These are phyloP conservation scores for Cydia pomonella DNA, from an alignment of 1,140 invertebrate genomes.

Conservation along the genomic window DNA sequence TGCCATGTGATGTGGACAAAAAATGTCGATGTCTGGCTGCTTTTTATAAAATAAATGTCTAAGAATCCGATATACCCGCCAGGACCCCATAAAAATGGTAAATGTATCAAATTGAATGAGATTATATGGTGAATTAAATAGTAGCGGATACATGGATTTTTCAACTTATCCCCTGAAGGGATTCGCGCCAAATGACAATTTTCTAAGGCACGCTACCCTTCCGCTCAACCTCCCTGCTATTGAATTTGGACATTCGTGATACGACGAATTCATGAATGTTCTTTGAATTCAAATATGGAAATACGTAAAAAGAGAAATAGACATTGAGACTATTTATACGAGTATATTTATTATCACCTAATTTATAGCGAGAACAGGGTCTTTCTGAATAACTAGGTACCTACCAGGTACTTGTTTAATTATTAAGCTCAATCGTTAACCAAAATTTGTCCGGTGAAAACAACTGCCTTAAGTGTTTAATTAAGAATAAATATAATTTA, in stretches of 20 bases:
- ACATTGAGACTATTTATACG: no score
- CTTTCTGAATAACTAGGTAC: no score
- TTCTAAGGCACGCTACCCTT: constrained; percentile 43
- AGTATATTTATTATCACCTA: no score
- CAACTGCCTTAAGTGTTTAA: no score
- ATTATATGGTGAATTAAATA: constrained; percentile 10
- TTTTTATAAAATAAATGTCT: neutral
- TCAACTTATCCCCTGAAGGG: constrained; percentile 2
- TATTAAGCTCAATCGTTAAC: no score
- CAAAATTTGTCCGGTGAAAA: no score
- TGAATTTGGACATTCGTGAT: constrained; percentile 44
- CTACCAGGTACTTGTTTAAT: no score
- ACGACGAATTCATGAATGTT: constrained; percentile 42
- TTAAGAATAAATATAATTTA: neutral
- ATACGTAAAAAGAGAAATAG: no score
- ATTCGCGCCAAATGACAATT: constrained; percentile 27
- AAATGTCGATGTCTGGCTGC: no score
- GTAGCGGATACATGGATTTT: constrained; percentile 11
- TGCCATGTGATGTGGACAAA: no score
- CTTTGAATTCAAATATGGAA: constrained; percentile 26
- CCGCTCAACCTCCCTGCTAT: constrained; percentile 61
- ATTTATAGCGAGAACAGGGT: no score
- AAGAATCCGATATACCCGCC: neutral
- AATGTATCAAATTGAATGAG: constrained; percentile 5
- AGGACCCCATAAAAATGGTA: neutral